Evolutionary conservation across 1,140 invertebrate species (phyloP).

Genomic region (Ceratoteleas bidentatus): DNA sequence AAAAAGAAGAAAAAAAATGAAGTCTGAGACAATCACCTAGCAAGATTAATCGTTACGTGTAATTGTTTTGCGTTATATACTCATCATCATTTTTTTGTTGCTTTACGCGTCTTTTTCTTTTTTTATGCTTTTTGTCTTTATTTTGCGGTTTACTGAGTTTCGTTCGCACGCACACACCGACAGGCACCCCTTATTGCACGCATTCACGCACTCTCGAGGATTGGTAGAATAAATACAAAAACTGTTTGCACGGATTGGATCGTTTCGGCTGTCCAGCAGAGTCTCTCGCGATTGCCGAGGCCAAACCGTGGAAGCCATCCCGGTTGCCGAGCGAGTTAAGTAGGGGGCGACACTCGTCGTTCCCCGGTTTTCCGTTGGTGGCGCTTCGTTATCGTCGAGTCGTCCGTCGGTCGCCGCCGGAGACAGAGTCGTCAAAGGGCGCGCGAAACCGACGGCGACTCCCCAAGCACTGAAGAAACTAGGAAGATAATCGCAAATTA

Average conservation of each 20-base stretch:
- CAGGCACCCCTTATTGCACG: conserved; percentile 44
- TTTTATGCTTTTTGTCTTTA: conserved; percentile 22
- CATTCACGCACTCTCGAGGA: conserved; percentile 36
- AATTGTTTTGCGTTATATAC: conserved; percentile 23
- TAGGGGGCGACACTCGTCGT: conserved; percentile 5
- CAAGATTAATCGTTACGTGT: conserved; percentile 36
- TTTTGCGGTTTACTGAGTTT: conserved; percentile 33
- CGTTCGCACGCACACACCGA: conserved; percentile 24
- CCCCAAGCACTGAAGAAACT: conserved; percentile 64
- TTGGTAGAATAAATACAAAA: conserved; percentile 61
- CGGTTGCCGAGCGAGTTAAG: conserved; percentile 34
- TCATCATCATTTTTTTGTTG: conserved; percentile 13
- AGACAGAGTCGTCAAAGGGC: too few species aligned
- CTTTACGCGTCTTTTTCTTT: conserved; percentile 18
- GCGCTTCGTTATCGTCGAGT: neutral
- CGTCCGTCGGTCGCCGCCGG: too few species aligned
- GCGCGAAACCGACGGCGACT: conserved; percentile 49
- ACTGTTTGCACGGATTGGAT: conserved; percentile 47
- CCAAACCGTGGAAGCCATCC: neutral
- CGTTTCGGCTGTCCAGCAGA: conserved; percentile 44
- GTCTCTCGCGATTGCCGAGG: conserved; percentile 19
- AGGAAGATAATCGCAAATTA: conserved; percentile 49
- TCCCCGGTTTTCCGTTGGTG: neutral
- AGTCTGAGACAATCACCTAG: conserved; percentile 31
- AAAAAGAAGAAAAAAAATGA: conserved; percentile 17